phyloP scores from a whole-genome alignment of 2,113 vertebrate species.

The Datnioides undecimradiatus region DNA sequence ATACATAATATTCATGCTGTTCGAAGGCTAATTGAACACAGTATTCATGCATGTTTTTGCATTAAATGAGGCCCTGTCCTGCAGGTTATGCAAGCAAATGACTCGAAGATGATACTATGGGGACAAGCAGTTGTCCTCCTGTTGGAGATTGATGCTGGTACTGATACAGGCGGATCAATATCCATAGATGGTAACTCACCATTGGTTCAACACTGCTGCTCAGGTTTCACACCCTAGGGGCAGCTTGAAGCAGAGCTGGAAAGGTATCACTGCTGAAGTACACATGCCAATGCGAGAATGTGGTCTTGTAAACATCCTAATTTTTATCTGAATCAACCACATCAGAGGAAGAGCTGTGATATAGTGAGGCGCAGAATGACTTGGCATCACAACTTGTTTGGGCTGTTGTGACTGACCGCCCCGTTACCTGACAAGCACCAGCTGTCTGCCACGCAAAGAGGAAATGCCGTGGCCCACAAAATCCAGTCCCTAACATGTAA shows the following conservation, averaged over 20 bases:
- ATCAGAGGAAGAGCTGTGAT: slow-evolving; percentile 30
- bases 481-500: slow-evolving; percentile 30
- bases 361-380: slow-evolving; percentile 10
- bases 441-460: slow-evolving; percentile 42
- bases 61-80: slow-evolving; percentile 44
- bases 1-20: slow-evolving; percentile 52
- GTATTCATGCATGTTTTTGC: slow-evolving; percentile 55
- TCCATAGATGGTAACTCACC: slow-evolving; percentile 38
- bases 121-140: slow-evolving; percentile 41
- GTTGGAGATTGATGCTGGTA: slow-evolving; percentile 44
- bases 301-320: slow-evolving; percentile 51
- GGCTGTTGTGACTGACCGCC: slow-evolving; percentile 23
- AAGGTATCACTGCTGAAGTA: slow-evolving; percentile 17
- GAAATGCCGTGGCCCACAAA: slow-evolving; percentile 45
- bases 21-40: slow-evolving; percentile 63
- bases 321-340: slow-evolving; percentile 41
- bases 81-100: slow-evolving; percentile 24
- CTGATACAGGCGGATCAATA: slow-evolving; percentile 61
- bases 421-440: slow-evolving; percentile 58
- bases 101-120: slow-evolving; percentile 17
- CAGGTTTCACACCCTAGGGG: slow-evolving; percentile 48
- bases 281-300: slow-evolving; percentile 30
- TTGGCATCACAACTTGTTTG: slow-evolving; percentile 43
- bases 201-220: slow-evolving; percentile 42
- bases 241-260: slow-evolving; percentile 30